These are phyloP conservation scores for Drosophila imparisetae DNA, from an alignment of 2,888 invertebrate species.

Conservation along the genomic window DNA sequence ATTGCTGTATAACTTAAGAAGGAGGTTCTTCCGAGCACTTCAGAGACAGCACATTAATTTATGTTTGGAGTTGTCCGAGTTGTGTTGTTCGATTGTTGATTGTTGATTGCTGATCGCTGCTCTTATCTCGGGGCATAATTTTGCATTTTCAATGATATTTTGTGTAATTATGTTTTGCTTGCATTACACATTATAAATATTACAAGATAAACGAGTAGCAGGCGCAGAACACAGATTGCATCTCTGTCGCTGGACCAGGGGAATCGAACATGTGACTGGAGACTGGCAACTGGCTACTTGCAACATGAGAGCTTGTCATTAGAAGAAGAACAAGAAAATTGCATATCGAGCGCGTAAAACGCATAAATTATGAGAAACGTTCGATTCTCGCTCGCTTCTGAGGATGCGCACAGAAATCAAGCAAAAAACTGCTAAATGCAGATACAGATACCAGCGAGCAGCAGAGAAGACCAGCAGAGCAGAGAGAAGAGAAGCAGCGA, in stretches of 20 bases:
- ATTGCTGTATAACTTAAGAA: conserved; percentile 25
- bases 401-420: conserved; percentile 36
- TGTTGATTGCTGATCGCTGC: background rate
- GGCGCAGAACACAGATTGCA: conserved; percentile 11
- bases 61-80: conserved; percentile 27
- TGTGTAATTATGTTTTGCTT: conserved; percentile 64
- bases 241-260: conserved; percentile 15
- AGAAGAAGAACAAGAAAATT: conserved; percentile 68
- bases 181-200: conserved; percentile 62
- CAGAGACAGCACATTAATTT: conserved; percentile 33
- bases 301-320: conserved; percentile 55
- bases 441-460: conserved; percentile 59
- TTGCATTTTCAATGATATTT: conserved; percentile 66
- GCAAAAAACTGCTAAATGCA: conserved; percentile 68
- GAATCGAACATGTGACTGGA: conserved; percentile 32
- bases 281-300: background rate
- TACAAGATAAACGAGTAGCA: conserved; percentile 59
- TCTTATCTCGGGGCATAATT: conserved; percentile 59
- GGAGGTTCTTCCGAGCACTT: conserved; percentile 16
- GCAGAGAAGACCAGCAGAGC: background rate
- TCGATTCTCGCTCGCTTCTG: conserved; percentile 11
- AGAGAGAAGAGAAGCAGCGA: too few relatives aligned
- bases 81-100: conserved; percentile 17
- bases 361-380: conserved; percentile 74
- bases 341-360: conserved; percentile 69